phyloP scores from a whole-genome alignment of 92 coral and sea anemone species.

The Actinernus sp. region DNA sequence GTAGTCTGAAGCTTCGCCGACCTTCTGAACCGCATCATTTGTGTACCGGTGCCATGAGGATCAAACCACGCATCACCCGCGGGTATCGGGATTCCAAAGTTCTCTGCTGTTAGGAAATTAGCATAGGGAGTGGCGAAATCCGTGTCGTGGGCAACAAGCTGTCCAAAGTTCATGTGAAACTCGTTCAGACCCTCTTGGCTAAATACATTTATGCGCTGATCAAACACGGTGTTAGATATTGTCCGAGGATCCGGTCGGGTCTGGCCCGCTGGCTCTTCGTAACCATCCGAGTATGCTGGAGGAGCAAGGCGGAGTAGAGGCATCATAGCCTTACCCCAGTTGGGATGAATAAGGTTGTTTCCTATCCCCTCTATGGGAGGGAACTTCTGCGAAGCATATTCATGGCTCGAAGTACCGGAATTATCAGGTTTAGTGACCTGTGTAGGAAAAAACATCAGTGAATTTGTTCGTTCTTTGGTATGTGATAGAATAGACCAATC shows the following conservation, averaged over 20 bases:
- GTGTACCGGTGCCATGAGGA: slow-evolving; percentile 88
- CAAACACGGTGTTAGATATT: slow-evolving; percentile 89
- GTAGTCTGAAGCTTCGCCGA: slow-evolving; percentile 94
- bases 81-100: slow-evolving; percentile 92
- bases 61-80: slow-evolving; percentile 98
- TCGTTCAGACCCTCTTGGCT: slow-evolving; percentile 87
- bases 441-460: too few relatives aligned
- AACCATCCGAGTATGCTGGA: slow-evolving; percentile 85
- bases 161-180: slow-evolving; percentile 97
- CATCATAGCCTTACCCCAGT: slow-evolving; percentile 91
- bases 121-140: slow-evolving; percentile 99
- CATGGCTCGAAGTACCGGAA: slow-evolving; percentile 3
- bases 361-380: slow-evolving; percentile 82
- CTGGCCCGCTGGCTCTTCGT: slow-evolving; percentile 89
- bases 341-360: slow-evolving; percentile 84
- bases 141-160: slow-evolving; percentile 95
- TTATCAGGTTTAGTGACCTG: slow-evolving; percentile 42
- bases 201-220: slow-evolving; percentile 79
- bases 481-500: too few relatives aligned
- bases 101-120: slow-evolving; percentile 91
- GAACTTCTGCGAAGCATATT: slow-evolving; percentile 57
- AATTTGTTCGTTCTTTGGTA: too few relatives aligned
- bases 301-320: slow-evolving; percentile 78
- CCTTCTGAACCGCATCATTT: slow-evolving; percentile 95
- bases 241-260: slow-evolving; percentile 85